Percentiles rank a stretch among this genome's conserved stretches.
phyloP scores from a whole-genome alignment of 1,140 invertebrate genomes.

The Phymorhynchus buccinoides region DNA sequence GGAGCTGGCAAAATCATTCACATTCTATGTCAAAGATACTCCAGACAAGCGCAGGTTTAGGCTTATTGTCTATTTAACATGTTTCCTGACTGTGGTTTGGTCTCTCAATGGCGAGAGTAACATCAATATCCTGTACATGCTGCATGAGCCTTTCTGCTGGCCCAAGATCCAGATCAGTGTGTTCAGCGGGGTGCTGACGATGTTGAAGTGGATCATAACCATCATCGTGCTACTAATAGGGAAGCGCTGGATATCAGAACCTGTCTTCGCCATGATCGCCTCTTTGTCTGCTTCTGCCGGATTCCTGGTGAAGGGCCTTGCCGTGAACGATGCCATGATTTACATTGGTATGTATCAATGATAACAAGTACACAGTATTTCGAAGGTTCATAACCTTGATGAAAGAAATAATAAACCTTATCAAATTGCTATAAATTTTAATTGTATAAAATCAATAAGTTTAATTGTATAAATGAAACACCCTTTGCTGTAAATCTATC shows the following conservation, averaged over 20 bases:
- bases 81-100: conserved; percentile 3
- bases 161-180: conserved; percentile 24
- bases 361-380: no score
- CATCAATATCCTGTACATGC: conserved; percentile 11
- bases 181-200: conserved; percentile 8
- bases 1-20: neutral
- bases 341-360: no score
- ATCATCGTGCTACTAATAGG: neutral
- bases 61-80: conserved; percentile 3
- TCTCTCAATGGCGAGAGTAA: conserved; percentile 6
- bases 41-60: conserved; percentile 12
- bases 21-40: conserved; percentile 31
- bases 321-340: conserved; percentile 13
- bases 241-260: conserved; percentile 28
- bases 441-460: no score
- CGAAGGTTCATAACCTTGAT: no score
- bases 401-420: no score
- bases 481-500: no score
- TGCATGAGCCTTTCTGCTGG: conserved; percentile 30
- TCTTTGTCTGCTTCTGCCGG: neutral
- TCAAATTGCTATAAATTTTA: no score
- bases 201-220: conserved; percentile 25
- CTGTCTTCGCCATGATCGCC: conserved; percentile 18
- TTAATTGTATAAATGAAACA: no score
- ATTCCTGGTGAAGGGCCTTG: conserved; percentile 12